A percentile compares a stretch with the other conserved stretches of the same genome.
Conservation (phyloP, 2,113 vertebrate genomes). For the Catharus fuscescens region DNA sequence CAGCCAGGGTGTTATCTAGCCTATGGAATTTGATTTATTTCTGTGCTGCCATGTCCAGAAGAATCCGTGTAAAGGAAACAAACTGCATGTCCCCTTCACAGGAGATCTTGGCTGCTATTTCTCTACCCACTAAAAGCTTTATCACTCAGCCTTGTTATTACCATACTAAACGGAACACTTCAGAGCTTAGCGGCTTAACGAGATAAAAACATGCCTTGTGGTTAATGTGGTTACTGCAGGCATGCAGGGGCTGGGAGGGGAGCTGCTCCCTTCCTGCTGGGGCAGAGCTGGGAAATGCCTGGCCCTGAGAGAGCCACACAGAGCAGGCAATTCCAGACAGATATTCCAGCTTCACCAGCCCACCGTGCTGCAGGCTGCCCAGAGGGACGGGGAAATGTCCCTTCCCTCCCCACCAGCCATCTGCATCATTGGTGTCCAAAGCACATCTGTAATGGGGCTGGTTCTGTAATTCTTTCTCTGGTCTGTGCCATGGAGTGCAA, state of each 20-base stretch:
- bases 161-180: conserved; percentile 65
- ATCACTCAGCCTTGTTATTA: conserved; percentile 64
- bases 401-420: background rate
- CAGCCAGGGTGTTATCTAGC: background rate
- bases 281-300: background rate
- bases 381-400: background rate
- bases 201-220: conserved; percentile 67
- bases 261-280: conserved; percentile 52
- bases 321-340: background rate
- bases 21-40: conserved; percentile 40
- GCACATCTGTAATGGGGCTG: background rate
- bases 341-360: background rate
- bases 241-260: conserved; percentile 39
- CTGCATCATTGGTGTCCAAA: background rate
- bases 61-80: conserved; percentile 32
- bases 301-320: background rate
- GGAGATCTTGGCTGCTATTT: conserved; percentile 57
- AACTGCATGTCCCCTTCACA: conserved; percentile 34
- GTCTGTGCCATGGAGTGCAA: background rate
- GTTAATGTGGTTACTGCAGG: conserved; percentile 60
- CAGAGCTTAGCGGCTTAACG: conserved; percentile 58
- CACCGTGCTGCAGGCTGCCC: background rate
- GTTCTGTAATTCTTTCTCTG: background rate
- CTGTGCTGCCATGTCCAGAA: conserved; percentile 37
- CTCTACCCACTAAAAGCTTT: conserved; percentile 65